Conservation (phyloP, 2,113 vertebrate species). For the Barnardius zonarius region DNA sequence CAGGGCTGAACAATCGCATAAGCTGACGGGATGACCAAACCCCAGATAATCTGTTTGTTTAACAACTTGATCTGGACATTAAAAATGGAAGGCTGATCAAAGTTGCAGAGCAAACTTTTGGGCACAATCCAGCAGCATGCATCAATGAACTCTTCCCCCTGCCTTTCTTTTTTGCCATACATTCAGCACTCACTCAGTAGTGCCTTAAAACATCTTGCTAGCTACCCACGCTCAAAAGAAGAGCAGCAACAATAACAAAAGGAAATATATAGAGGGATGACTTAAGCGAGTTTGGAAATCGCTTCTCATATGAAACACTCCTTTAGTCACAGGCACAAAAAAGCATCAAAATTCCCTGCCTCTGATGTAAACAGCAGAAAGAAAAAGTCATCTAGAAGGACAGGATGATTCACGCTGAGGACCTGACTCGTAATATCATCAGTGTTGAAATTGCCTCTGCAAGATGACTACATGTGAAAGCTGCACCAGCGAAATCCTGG, state of each 20-base stretch:
- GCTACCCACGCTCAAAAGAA: not conserved
- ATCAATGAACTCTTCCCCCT: not conserved
- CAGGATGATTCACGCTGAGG: constrained; percentile 46
- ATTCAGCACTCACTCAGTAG: not conserved
- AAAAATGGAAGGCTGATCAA: not conserved
- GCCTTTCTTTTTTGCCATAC: not conserved
- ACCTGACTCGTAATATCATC: constrained; percentile 48
- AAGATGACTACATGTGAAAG: constrained; percentile 51
- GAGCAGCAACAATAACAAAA: constrained; percentile 34
- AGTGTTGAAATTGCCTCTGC: constrained; percentile 47
- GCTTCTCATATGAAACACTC: constrained; percentile 2
- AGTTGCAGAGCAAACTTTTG: not conserved
- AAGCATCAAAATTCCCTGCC: constrained; percentile 49
- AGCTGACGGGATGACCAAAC: not conserved
- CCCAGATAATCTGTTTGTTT: not conserved
- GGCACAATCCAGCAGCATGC: not conserved
- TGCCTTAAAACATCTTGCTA: not conserved
- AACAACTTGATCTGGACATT: not conserved
- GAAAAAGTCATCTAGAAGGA: constrained; percentile 65
- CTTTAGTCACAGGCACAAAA: constrained; percentile 42
- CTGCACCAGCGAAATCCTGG: constrained; percentile 28
- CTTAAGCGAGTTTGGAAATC: constrained; percentile 49
- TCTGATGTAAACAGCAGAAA: constrained; percentile 64
- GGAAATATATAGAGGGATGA: constrained; percentile 5
- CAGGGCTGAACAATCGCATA: rapidly evolving